Conservation (phyloP, 2,113 vertebrate genomes). For the Tragelaphus imberbis region DNA sequence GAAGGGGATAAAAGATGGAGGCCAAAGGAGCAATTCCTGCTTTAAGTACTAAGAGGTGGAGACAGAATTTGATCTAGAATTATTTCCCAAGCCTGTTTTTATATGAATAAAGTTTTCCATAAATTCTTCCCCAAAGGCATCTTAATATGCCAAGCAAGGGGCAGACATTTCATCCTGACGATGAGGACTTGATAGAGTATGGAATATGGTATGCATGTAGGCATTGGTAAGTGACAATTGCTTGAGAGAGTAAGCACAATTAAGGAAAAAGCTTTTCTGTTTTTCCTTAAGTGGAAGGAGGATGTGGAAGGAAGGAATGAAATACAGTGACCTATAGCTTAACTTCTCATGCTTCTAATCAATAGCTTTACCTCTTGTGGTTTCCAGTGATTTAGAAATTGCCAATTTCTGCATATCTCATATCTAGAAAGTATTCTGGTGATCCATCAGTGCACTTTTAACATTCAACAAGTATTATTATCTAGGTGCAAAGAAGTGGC, state of each 20-base stretch:
- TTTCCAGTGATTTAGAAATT: background rate
- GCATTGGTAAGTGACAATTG: background rate
- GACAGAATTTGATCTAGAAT: background rate
- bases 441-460: background rate
- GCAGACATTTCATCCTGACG: background rate
- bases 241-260: background rate
- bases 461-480: background rate
- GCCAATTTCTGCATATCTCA: background rate
- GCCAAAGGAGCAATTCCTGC: background rate
- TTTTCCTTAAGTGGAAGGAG: background rate
- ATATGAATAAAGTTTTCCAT: background rate
- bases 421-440: background rate
- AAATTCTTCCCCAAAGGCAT: background rate
- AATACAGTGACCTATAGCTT: background rate
- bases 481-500: background rate
- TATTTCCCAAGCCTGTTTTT: background rate
- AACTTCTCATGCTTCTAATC: background rate
- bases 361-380: background rate
- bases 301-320: background rate
- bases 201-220: background rate
- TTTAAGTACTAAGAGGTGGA: background rate
- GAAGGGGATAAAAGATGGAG: background rate
- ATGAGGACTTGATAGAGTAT: background rate
- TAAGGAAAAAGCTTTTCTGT: background rate
- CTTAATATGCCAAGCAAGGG: conserved; percentile 1